Base-by-base conservation (phyloP, 2,797 vertebrate species). In the Peromyscus attwateri region DNA sequence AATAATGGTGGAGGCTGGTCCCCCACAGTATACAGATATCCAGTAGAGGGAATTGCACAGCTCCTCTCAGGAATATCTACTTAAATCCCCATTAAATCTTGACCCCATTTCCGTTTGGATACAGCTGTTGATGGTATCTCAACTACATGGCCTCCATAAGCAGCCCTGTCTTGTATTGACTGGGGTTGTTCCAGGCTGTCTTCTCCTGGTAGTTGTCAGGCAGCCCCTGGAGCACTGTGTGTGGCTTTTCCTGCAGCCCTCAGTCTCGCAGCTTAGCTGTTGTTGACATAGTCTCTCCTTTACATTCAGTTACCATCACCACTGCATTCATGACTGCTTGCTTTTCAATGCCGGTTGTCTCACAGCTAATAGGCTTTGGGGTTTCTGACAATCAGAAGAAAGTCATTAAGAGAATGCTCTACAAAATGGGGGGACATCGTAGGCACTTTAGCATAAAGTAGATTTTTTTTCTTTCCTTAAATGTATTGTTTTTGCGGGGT, bases 401-500 rank as follows among this genome's bases (percentile, higher is more conserved):
- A 91, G 37, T 75, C 92, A 92, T 68, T 81, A 62, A 93, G 80
- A 89, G 77, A 94, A 73, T n/a, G 3, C 17, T 11, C 49, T 37
- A 27, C 70, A 68, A 71, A 68, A 40, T 75, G 2, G 12, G 37
- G 91, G 82, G 57, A 81, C 31, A 89, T 92, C 6, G 43, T 89
- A 43, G 89, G 73, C 17, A 82, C 77, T 92, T 57, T 84, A 80
- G 81, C 37, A 55, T 52, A 91, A 92, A 68, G 29, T 25, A 66
- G 76, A n/a, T 75, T 85, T 85, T 79, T 79, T 82, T 68, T 95
- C 71, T 94, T 93, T 92, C 95, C 73, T 77, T 37, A 97, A 91
- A 46, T 80, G 46, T 31, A 66, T 71, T n/a, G n/a, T n/a, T n/a
- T n/a, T n/a, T n/a, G n/a, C n/a, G n/a, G n/a, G n/a, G n/a, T n/a